Evolutionary conservation across 2,113 vertebrate genomes (phyloP), one percentile per base, ranked within the genome.

Genomic region (Thunnus maccoyii): DNA sequence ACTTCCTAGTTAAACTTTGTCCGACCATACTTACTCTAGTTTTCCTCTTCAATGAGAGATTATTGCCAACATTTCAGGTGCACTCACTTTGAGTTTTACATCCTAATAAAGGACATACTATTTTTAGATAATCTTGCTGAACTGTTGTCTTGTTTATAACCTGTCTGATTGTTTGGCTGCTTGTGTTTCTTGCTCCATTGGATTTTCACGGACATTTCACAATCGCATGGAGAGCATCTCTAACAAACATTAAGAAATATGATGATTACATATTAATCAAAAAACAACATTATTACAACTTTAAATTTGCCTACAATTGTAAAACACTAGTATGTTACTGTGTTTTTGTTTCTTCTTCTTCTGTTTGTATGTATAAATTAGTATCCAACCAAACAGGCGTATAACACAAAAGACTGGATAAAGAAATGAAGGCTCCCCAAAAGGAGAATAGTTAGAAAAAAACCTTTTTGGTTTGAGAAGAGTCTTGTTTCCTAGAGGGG

Each of bases 401-500:
- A 20, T 56, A 78, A 48, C 22, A 76, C 71, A 82, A 89, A 91
- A 66, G 76, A 32, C 50, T 55, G 48, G 51, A 66, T 84, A 79
- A 85, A 86, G 22, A 88, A 90, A 92, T 65, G 65, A 77, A 84
- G 80, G 56, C 76, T 66, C 58, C 75, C 73, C 74, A 80, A 79
- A 86, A 83, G 66, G 78, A 88, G 84, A 90, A 90, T 56, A 79
- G 86, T 52, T 89, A 74, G 69, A 78, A 84, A 75, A 58, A 56
- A 76, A 65, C 65, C 71, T 83, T 44, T 78, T 62, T 78, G 73
- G 74, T 91, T 73, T 63, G 57, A 72, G 47, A 68, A 87, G 92
- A 85, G 85, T 95, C 89, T 89, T 78, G 76, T 93, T 94, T 92
- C 90, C 86, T 61, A 78, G 89, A 94, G 81, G 78, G 89, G 75